phyloP scores from a whole-genome alignment of 1,140 invertebrate species.

The Trigoniulus corallinus region DNA sequence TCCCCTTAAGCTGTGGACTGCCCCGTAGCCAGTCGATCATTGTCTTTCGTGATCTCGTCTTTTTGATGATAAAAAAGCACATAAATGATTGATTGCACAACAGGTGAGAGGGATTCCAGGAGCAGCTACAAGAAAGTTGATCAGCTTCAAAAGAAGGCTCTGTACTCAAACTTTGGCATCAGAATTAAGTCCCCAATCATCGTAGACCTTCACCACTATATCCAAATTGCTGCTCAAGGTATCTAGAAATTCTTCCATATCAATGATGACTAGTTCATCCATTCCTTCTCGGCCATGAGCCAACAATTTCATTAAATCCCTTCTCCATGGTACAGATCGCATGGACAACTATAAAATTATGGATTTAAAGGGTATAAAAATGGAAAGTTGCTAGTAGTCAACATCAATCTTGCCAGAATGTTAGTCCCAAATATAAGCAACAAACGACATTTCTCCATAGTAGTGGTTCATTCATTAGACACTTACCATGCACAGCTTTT shows the following conservation, averaged over 20 bases:
- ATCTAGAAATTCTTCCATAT: slow-evolving; percentile 6
- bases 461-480: not conserved
- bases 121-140: no score
- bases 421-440: not conserved
- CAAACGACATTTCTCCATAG: not conserved
- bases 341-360: slow-evolving; percentile 3
- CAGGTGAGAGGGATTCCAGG: no score
- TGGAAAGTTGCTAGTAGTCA: not conserved
- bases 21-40: no score
- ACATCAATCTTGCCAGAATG: no score
- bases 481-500: slow-evolving; percentile 43
- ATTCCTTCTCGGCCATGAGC: not conserved
- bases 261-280: slow-evolving; percentile 5
- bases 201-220: not conserved
- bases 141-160: no score
- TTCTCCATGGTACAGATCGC: slow-evolving; percentile 1
- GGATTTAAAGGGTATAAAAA: not conserved
- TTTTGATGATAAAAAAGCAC: no score
- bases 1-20: no score
- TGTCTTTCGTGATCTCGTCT: no score
- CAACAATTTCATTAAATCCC: slow-evolving; percentile 3
- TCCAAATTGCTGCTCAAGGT: slow-evolving; percentile 1
- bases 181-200: slow-evolving; percentile 1
- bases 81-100: no score
- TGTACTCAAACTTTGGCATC: not conserved